Evolutionary conservation across 2,113 vertebrate species (phyloP).

Genomic region (Thymallus thymallus): DNA sequence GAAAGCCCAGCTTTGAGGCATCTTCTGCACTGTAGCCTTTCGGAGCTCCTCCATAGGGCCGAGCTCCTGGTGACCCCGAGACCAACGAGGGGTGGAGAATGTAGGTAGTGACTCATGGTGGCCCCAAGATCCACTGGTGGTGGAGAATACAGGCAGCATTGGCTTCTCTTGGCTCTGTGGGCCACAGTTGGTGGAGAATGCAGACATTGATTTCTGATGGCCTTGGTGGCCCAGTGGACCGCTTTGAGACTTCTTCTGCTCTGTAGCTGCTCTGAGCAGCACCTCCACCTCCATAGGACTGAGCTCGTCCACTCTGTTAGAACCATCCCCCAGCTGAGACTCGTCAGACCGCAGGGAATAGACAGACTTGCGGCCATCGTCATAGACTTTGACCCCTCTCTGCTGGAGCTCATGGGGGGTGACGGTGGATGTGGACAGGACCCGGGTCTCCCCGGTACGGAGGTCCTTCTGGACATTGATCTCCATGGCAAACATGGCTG

Average conservation of each 20-base stretch:
- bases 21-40: no score
- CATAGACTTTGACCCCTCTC: conserved; percentile 80
- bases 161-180: not conserved
- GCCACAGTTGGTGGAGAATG: not conserved
- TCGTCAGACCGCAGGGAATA: conserved; percentile 71
- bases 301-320: conserved; percentile 70
- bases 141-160: no score
- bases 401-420: conserved; percentile 76
- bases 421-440: conserved; percentile 81
- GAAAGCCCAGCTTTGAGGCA: not conserved
- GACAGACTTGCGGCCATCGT: conserved; percentile 82
- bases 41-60: not conserved
- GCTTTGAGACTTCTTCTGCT: conserved; percentile 67
- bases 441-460: conserved; percentile 80
- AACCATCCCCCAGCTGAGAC: conserved; percentile 31
- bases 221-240: conserved; percentile 42
- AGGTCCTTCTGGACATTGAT: conserved; percentile 82
- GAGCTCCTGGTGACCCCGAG: not conserved
- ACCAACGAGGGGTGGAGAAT: no score
- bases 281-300: conserved; percentile 83
- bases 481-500: conserved; percentile 69
- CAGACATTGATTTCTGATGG: not conserved
- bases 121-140: conserved; percentile 50
- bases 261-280: conserved; percentile 77
- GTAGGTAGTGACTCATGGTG: not conserved